Conservation (phyloP, 1,140 invertebrate genomes). For the Drosophila lini region DNA sequence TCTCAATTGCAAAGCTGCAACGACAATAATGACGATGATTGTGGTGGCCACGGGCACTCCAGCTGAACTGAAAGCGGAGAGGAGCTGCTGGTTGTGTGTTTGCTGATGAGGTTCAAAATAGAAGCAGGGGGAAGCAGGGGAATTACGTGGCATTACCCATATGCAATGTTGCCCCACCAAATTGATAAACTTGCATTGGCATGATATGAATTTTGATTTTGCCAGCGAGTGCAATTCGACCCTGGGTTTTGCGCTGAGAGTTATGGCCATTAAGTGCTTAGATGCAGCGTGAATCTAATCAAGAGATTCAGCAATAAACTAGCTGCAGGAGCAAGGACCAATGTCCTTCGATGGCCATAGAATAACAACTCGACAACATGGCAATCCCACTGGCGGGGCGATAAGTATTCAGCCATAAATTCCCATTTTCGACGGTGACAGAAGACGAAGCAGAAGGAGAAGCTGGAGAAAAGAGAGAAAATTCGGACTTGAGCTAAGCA, state of each 20-base stretch:
- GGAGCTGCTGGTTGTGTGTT: not conserved
- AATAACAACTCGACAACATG: slow-evolving; percentile 12
- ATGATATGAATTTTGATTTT: slow-evolving; percentile 61
- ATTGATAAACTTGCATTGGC: slow-evolving; percentile 58
- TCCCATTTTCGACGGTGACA: slow-evolving; percentile 32
- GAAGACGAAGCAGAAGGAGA: not conserved
- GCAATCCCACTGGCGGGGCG: slow-evolving; percentile 30
- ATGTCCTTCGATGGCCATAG: not conserved
- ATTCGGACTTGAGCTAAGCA: slow-evolving; percentile 20
- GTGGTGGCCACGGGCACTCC: not conserved
- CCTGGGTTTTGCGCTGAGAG: slow-evolving; percentile 11
- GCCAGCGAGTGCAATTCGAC: slow-evolving; percentile 32
- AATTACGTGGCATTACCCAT: slow-evolving; percentile 55
- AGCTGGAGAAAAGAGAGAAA: not conserved
- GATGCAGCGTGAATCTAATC: slow-evolving; percentile 49
- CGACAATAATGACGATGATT: slow-evolving; percentile 13
- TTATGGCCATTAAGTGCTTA: slow-evolving; percentile 43
- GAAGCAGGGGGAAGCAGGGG: not conserved
- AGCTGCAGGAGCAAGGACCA: slow-evolving; percentile 12
- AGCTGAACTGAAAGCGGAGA: not conserved
- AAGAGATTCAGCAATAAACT: slow-evolving; percentile 2
- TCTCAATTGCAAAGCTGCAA: slow-evolving; percentile 25
- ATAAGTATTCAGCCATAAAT: slow-evolving; percentile 41
- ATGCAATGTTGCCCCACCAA: slow-evolving; percentile 40
- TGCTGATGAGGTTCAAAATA: slow-evolving; percentile 23